phyloP scores from a whole-genome alignment of 2,113 vertebrate genomes.

The Ailuropoda melanoleuca region DNA sequence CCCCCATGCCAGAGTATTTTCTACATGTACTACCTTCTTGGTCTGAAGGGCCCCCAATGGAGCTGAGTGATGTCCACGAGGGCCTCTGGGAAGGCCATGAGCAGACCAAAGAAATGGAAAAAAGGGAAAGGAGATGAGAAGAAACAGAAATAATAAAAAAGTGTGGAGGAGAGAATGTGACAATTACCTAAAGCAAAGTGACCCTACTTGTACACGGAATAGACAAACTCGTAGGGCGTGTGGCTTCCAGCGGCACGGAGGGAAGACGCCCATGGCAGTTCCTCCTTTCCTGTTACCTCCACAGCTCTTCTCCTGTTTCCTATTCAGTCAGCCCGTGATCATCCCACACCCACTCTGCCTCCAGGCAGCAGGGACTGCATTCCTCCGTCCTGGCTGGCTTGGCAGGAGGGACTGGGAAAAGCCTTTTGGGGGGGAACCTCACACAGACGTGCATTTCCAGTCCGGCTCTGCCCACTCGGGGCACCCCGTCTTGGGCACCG shows the following conservation, averaged over 20 bases:
- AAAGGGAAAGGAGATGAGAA: not conserved
- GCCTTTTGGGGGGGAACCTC: not conserved
- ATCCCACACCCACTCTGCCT: not conserved
- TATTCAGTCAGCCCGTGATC: not conserved
- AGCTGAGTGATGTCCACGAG: not conserved
- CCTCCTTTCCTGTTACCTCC: not conserved
- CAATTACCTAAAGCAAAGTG: not conserved
- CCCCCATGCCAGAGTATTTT: not conserved
- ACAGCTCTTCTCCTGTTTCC: not conserved
- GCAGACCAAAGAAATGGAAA: not conserved
- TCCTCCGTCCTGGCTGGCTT: not conserved
- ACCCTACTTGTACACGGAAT: not conserved
- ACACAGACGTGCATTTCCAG: not conserved
- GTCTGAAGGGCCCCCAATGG: not conserved
- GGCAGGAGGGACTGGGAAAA: not conserved
- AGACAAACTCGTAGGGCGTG: fast-evolving
- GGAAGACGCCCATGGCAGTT: not conserved
- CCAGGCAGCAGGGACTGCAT: not conserved
- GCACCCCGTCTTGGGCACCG: not conserved
- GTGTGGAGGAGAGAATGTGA: not conserved
- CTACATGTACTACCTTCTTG: not conserved
- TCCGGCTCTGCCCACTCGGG: not conserved
- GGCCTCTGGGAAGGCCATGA: not conserved
- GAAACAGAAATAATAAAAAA: not conserved
- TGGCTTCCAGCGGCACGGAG: not conserved